Evolutionary conservation across 2,797 vertebrate genomes (phyloP).

Genomic region (Sciurus carolinensis): DNA sequence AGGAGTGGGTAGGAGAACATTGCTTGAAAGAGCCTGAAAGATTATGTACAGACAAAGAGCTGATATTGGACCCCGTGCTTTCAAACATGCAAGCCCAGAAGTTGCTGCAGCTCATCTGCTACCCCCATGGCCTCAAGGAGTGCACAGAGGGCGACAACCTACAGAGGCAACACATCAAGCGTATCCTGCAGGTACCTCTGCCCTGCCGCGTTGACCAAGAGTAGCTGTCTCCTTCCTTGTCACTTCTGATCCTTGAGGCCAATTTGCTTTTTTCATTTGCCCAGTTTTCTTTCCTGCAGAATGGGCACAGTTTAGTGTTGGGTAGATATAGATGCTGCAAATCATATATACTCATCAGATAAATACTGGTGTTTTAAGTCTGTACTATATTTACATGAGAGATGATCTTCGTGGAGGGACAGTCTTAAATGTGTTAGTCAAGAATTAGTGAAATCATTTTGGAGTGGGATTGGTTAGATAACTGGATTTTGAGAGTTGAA

Average conservation of each 20-base stretch:
- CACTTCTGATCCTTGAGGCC: not conserved
- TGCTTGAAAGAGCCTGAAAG: constrained; percentile 91
- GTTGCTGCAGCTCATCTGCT: constrained; percentile 90
- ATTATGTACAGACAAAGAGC: constrained; percentile 90
- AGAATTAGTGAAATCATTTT: not conserved
- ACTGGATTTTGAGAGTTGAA: not conserved
- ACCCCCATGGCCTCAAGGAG: constrained; percentile 89
- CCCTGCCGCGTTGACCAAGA: too few relatives aligned
- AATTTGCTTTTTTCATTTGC: not conserved
- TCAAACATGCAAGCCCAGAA: constrained; percentile 91
- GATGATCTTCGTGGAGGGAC: not conserved
- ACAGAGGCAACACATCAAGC: constrained; percentile 89
- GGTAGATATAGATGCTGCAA: not conserved
- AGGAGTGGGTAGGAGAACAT: constrained; percentile 92
- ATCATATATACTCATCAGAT: not conserved
- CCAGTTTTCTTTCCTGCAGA: not conserved
- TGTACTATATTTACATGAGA: not conserved
- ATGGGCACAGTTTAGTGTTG: not conserved
- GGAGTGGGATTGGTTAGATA: not conserved
- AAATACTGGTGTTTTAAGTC: not conserved
- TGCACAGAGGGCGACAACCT: constrained; percentile 87
- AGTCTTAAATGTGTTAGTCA: not conserved
- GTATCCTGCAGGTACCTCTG: constrained; percentile 88
- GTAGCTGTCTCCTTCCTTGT: not conserved
- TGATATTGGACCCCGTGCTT: constrained; percentile 90